Evolutionary conservation across 2,888 invertebrate species (phyloP), one percentile per base, ranked within the genome.

Genomic region (Stegophylla sp.): DNA sequence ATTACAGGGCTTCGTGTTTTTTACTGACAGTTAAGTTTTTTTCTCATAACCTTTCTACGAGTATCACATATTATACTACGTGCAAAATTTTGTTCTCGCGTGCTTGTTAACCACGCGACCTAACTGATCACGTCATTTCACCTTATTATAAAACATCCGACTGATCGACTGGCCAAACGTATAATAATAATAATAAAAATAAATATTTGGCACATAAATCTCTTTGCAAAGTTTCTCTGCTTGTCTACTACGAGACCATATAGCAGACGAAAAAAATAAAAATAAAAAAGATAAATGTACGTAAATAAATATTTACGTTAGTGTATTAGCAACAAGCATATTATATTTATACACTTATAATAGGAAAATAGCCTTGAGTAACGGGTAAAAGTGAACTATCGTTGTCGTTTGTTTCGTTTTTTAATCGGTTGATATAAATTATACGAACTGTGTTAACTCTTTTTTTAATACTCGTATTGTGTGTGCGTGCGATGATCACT

Each of bases 301-400:
- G 15, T 10, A 10, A 1, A 20, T 3, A 34, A 10, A 45, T 26
- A 26, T 43, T 9, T 12, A 61, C 26, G 20, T 20, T 26, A 3
- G 59, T 5, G 48, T 13, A 41, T 51, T 51, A 17, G 34, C n/a
- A n/a, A 7, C 7, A 51, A 9, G 9, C 7, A 45, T 9, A 45
- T 15, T 15, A 20, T 69, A 51, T 34, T 51, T 13, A 23, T 45
- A n/a, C n/a, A 41, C 4, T 26, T 26, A 26, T 15, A 43, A 7
- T 17, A 23, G 56, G n/a, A n/a, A n/a, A n/a, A n/a, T n/a, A 77
- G 77, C 69, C 69, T 77, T 77, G 45, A 77, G 67, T 77, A n/a
- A 45, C 69, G 69, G 20, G 77, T 77, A 69, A 77, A 77, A 77
- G 77, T 77, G 77, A 77, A 67, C 59, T 15, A 67, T 59, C 53